A percentile compares a stretch with the other conserved stretches of the same genome.
phyloP scores from a whole-genome alignment of 2,113 vertebrate species.

The Cranoglanis bouderius region DNA sequence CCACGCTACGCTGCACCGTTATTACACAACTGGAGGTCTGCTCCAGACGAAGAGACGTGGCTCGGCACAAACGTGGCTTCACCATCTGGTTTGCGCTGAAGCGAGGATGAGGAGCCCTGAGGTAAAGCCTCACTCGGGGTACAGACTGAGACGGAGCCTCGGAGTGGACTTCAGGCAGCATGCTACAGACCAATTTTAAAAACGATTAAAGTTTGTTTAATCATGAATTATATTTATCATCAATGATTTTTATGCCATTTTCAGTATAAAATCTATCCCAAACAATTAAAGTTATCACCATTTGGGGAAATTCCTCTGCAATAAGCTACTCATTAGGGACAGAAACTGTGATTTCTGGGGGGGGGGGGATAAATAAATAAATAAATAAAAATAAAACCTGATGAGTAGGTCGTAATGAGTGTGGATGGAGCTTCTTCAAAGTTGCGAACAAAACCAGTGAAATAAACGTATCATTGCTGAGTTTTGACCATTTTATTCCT shows the following conservation, averaged over 20 bases:
- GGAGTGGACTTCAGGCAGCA: background rate
- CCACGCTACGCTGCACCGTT: background rate
- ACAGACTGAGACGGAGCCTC: background rate
- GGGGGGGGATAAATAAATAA: background rate
- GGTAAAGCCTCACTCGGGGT: background rate
- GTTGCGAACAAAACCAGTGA: background rate
- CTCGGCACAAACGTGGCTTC: background rate
- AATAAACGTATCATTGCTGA: background rate
- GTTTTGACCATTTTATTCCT: background rate
- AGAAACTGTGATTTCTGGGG: background rate
- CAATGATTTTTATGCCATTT: background rate
- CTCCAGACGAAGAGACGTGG: background rate
- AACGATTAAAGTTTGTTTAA: background rate
- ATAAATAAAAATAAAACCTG: background rate
- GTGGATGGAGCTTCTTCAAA: background rate
- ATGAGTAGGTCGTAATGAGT: background rate
- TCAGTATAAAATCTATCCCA: too few relatives aligned
- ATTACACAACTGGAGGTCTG: background rate
- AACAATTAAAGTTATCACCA: background rate
- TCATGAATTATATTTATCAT: background rate
- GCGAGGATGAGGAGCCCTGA: background rate
- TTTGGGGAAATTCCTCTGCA: background rate
- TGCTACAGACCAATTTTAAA: background rate
- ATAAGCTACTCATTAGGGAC: background rate
- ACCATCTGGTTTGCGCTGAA: background rate